Base-by-base conservation (phyloP, 2,113 vertebrate genomes). In the Sorex araneus region DNA sequence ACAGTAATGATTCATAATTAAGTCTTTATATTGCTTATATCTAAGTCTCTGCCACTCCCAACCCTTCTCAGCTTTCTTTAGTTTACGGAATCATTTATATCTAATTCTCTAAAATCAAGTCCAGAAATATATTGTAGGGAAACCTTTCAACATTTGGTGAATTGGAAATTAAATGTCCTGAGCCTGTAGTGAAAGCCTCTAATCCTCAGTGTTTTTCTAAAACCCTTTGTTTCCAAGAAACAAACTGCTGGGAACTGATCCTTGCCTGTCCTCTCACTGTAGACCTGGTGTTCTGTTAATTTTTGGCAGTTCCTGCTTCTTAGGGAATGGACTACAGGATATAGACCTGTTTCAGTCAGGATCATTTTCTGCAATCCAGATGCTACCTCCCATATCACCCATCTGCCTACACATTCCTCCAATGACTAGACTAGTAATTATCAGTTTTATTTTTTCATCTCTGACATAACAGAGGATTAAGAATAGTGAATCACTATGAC, bases 361-460 rank as follows among this genome's bases (percentile, higher is more conserved):
- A 81, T 70, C 3, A 40, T 45, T 45, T 89, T 32, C 34, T 87
- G 74, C 66, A 87, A 27, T 2, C n/a, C 19, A 10, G 21, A 60
- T 82, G 15, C 36, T 94, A 21, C n/a, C 60, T 34, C 7, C 8
- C n/a, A 43, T 75, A 30, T 11, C 23, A 43, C n/a, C 16, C 25
- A 71, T 47, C 43, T 80, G 32, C 27, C 50, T 67, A 84, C 34
- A 69, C 21, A 47, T 84, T 87, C 92, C 45, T 21, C 28, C 13
- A 80, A 3, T 34, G 50, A 81, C n/a, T 50, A 77, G 11, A 30
- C 32, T 60, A 57, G 28, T 70, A 81, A 91, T 81, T 84, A 76
- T 57, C 40, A 84, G 15, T 45, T 84, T 78, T n/a, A 45, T 25
- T 67, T 95, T 78, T 77, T 70, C 27, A 88, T 85, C 27, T 85